Base-by-base conservation (phyloP, 1,140 invertebrate genomes). In the Pararge aegeria region DNA sequence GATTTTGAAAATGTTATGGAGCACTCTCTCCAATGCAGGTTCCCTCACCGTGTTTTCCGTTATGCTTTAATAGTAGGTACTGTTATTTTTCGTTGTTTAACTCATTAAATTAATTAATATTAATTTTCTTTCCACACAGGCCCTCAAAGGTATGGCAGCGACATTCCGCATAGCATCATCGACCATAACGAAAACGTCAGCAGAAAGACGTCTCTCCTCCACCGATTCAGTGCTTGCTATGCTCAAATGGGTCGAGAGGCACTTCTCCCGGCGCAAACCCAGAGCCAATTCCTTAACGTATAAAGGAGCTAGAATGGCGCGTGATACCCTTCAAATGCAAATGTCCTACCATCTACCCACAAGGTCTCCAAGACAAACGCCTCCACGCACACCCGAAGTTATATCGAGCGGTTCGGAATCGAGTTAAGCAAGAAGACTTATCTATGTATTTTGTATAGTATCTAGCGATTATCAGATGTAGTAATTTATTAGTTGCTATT, bases 121-220 rank as follows among this genome's bases (percentile, higher is more conserved):
- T 58, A n/a, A 51, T 9, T 24, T 44, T 13, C 13, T 62, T 18
- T n/a, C 9, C 49, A 61, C 50, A 21, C 67, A 96, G 95, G 94
- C 95, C 3, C 79, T 96, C 12, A 96, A 96, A 92, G 95, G 95
- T 79, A 97, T 98, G 95, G 96, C 96, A 1, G 94, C 95, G 0
- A 97, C 96, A 5, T 98, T 97, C 92, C 92, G 96, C 24, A 95
- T 98, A 1, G 94, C 95, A 0, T 95, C 95, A 0, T 96, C 95
- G 2, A 92, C 94, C 66, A 96, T 96, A 65, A 94, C 95, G n/a
- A 94, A 95, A 66, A 97, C 96, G 1, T 94, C 94, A 0, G 96
- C 96, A 0, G 95, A 97, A 77, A 92, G 95, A 42, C 94, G 96
- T 63, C 89, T 97, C 24, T 95, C 96, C 0, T 96, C 95, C 18